A percentile compares a stretch with the other conserved stretches of the same genome.
Evolutionary conservation across 2,888 invertebrate genomes (phyloP).

Genomic region (Leucophenga maculata): DNA sequence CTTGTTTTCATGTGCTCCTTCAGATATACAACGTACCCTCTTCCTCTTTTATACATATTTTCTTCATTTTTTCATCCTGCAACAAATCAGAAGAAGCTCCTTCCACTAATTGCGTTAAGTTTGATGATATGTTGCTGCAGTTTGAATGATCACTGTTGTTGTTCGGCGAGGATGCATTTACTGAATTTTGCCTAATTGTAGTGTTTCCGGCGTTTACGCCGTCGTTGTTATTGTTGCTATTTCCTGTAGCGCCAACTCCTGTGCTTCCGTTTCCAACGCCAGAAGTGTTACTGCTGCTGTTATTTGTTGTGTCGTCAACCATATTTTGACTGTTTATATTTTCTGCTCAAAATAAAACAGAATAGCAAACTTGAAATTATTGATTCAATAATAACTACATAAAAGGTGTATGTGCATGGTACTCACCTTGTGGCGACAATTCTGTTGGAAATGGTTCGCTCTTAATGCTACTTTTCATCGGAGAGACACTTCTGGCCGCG

Average conservation of each 20-base stretch:
- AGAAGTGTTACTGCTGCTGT: background rate
- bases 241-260: constrained; percentile 12
- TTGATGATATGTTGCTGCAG: constrained; percentile 47
- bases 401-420: background rate
- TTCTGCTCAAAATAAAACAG: constrained; percentile 32
- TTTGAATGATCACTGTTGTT: constrained; percentile 43
- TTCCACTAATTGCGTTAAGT: constrained; percentile 44
- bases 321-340: constrained; percentile 41
- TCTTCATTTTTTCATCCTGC: constrained; percentile 52
- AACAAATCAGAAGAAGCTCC: constrained; percentile 36
- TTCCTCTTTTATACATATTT: constrained; percentile 53
- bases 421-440: constrained; percentile 45
- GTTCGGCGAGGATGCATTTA: constrained; percentile 42
- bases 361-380: background rate
- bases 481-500: background rate
- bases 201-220: background rate
- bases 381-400: background rate
- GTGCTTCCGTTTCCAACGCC: background rate
- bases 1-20: constrained; percentile 32
- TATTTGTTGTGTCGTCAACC: constrained; percentile 45
- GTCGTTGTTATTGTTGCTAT: constrained; percentile 35
- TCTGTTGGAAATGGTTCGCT: constrained; percentile 41
- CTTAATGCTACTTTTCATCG: constrained; percentile 38
- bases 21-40: constrained; percentile 44
- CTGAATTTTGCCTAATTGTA: constrained; percentile 36